Evolutionary conservation across 2,888 invertebrate species (phyloP).

Genomic region (Drosophila demipolita): DNA sequence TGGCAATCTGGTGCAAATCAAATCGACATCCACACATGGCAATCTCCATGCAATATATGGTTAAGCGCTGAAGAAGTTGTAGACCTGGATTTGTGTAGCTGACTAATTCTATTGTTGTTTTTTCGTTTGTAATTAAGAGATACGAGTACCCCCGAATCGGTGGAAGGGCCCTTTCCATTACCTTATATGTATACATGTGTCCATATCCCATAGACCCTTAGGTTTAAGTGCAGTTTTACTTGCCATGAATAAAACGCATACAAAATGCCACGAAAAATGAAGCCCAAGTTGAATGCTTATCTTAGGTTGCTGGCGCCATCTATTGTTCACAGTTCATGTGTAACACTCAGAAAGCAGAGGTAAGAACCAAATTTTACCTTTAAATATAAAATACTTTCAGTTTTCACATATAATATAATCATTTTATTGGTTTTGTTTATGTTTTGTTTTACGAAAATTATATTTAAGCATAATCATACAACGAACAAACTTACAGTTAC

Average conservation of each 20-base stretch:
- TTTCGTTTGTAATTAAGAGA: slow-evolving; percentile 29
- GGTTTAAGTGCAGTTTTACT: slow-evolving; percentile 58
- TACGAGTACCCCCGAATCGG: slow-evolving; percentile 45
- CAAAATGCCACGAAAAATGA: slow-evolving; percentile 60
- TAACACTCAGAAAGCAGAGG: background rate
- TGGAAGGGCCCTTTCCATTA: slow-evolving; percentile 73
- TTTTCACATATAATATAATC: slow-evolving; percentile 56
- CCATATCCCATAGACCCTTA: slow-evolving; percentile 32
- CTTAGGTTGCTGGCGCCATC: slow-evolving; percentile 2
- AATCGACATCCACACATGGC: slow-evolving; percentile 60
- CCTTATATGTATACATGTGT: slow-evolving; percentile 4
- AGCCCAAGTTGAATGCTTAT: background rate
- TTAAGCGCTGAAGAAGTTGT: slow-evolving; percentile 16
- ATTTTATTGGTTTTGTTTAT: slow-evolving; percentile 54
- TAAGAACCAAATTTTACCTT: background rate
- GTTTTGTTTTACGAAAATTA: slow-evolving; percentile 75
- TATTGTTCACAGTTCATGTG: slow-evolving; percentile 10
- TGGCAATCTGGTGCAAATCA: slow-evolving; percentile 67
- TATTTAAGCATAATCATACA: slow-evolving; percentile 74
- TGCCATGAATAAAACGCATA: slow-evolving; percentile 72
- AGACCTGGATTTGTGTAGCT: slow-evolving; percentile 33
- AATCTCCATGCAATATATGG: slow-evolving; percentile 55
- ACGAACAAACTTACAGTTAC: slow-evolving; percentile 75
- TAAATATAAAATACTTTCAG: background rate
- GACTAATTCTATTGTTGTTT: slow-evolving; percentile 44